These are phyloP conservation scores for Caenorhabditis becei DNA, from an alignment of 2,888 invertebrate species.

Conservation along the genomic window DNA sequence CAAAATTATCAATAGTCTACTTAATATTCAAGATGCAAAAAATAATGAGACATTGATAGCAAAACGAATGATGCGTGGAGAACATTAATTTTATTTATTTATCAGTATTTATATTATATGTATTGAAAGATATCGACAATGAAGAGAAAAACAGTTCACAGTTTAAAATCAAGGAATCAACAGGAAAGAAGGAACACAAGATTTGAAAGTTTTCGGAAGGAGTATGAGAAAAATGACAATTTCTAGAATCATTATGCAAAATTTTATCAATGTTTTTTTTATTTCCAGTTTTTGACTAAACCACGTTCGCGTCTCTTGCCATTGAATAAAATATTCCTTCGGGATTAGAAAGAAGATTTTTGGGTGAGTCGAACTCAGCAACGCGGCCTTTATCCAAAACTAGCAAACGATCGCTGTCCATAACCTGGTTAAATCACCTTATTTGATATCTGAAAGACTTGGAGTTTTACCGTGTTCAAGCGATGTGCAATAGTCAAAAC, in stretches of 20 bases:
- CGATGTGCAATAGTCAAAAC: slow-evolving; percentile 85
- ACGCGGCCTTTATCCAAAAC: slow-evolving; percentile 71
- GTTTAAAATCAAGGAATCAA: slow-evolving; percentile 4
- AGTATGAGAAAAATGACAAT: slow-evolving; percentile 3
- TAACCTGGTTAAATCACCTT: slow-evolving; percentile 63
- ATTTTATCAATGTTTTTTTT: neutral
- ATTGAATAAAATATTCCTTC: slow-evolving; percentile 71
- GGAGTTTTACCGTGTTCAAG: slow-evolving; percentile 58
- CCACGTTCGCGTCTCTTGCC: slow-evolving; percentile 68
- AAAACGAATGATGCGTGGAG: slow-evolving; percentile 58
- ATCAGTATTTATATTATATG: slow-evolving; percentile 9
- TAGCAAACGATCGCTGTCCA: slow-evolving; percentile 71
- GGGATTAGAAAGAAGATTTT: slow-evolving; percentile 62
- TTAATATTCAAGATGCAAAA: slow-evolving; percentile 66
- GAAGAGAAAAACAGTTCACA: neutral
- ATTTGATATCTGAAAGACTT: neutral
- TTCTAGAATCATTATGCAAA: slow-evolving; percentile 34
- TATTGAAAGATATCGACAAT: neutral
- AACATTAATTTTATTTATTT: slow-evolving; percentile 58
- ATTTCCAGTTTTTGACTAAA: slow-evolving; percentile 4
- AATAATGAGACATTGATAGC: slow-evolving; percentile 58
- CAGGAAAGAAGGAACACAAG: neutral
- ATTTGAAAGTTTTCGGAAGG: neutral
- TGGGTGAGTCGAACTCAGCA: slow-evolving; percentile 72
- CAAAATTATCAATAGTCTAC: slow-evolving; percentile 64